Percentiles rank a stretch among this genome's conserved stretches.
Conservation (phyloP, 2,888 invertebrate species). For the Idaea straminata region DNA sequence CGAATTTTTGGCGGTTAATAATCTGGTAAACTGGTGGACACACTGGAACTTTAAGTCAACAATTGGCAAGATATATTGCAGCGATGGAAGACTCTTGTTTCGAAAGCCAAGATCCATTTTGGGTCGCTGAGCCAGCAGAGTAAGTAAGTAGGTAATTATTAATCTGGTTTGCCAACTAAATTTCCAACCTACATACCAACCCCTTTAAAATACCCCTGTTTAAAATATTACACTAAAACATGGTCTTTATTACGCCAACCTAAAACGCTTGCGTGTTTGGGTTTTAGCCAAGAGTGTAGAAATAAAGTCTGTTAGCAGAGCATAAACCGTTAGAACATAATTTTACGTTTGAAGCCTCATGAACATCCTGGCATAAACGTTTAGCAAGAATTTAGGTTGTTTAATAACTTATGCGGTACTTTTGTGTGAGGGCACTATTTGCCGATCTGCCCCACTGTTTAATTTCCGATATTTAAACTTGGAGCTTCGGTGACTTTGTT, state of each 20-base stretch:
- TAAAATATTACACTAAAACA: not conserved
- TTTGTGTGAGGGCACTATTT: constrained; percentile 3
- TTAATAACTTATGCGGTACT: constrained; percentile 10
- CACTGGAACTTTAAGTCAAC: no score
- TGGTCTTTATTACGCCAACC: not conserved
- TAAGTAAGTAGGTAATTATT: no score
- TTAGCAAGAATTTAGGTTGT: not conserved
- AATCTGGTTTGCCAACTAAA: not conserved
- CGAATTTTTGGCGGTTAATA: no score
- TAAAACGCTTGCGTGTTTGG: not conserved
- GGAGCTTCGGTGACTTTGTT: no score
- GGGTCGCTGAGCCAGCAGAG: no score
- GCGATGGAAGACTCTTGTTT: no score
- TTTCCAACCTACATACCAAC: not conserved
- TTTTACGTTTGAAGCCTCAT: not conserved
- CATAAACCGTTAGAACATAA: not conserved
- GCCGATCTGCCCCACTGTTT: not conserved
- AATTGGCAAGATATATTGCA: no score
- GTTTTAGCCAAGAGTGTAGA: not conserved
- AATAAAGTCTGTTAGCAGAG: not conserved
- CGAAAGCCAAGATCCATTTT: no score
- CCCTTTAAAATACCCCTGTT: not conserved
- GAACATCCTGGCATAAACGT: not conserved
- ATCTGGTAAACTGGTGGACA: no score
- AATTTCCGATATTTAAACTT: not conserved